These are phyloP conservation scores for Aegotheles bennettii DNA, from an alignment of 2,113 vertebrate genomes.

Conservation along the genomic window DNA sequence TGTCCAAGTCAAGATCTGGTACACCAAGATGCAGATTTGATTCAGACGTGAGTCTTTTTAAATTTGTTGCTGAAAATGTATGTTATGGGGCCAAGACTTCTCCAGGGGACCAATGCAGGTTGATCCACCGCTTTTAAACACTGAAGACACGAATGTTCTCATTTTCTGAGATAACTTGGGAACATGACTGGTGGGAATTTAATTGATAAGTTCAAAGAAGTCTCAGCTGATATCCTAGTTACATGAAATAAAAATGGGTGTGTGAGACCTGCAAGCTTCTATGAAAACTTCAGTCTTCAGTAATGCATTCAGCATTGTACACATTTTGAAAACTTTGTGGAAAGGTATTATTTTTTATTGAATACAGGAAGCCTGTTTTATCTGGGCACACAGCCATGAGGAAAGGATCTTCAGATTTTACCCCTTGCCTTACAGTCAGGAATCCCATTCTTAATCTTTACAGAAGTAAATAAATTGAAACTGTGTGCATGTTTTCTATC, in stretches of 20 bases:
- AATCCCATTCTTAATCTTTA: not conserved
- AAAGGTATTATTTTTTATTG: not conserved
- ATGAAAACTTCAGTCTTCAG: not conserved
- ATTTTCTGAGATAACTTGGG: not conserved
- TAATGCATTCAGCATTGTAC: not conserved
- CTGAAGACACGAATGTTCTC: not conserved
- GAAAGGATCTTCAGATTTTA: not conserved
- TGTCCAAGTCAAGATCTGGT: slow-evolving; percentile 75
- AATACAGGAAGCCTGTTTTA: not conserved
- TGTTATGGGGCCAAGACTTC: not conserved
- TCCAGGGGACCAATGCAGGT: not conserved
- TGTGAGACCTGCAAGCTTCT: not conserved
- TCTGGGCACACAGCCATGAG: not conserved
- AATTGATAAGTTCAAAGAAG: not conserved
- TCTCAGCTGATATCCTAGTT: not conserved
- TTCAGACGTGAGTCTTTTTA: slow-evolving; percentile 79
- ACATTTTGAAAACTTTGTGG: not conserved
- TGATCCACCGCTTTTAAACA: not conserved
- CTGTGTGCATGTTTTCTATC: not conserved
- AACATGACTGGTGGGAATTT: not conserved
- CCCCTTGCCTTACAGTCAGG: not conserved
- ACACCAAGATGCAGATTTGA: slow-evolving; percentile 84
- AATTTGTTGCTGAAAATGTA: not conserved
- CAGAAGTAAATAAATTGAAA: not conserved
- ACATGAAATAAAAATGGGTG: too few relatives aligned